Conservation (phyloP, 2,113 vertebrate genomes). For the Theropithecus gelada region DNA sequence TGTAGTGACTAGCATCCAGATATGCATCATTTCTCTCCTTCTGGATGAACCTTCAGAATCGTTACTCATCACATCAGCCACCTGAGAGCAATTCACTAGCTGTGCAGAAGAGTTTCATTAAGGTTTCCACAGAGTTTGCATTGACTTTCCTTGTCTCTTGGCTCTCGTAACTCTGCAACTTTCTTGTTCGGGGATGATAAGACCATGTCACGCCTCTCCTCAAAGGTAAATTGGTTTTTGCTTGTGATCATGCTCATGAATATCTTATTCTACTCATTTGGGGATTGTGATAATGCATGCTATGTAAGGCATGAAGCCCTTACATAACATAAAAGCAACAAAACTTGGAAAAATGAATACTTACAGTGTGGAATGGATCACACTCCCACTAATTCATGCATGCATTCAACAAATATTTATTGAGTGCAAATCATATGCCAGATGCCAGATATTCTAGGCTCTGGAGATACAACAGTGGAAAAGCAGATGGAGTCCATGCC, state of each 20-base stretch:
- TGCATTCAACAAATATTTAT: background rate
- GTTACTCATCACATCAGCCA: background rate
- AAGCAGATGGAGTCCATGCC: background rate
- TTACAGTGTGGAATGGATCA: background rate
- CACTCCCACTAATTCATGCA: constrained; percentile 1
- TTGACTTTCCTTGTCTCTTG: constrained; percentile 24
- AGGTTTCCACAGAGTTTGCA: constrained; percentile 19
- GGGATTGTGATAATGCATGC: background rate
- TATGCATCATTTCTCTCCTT: background rate
- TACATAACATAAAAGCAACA: constrained; percentile 31
- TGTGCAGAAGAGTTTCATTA: constrained; percentile 3
- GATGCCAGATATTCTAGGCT: background rate
- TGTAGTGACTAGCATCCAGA: background rate
- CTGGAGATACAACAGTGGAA: background rate
- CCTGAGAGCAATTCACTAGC: constrained; percentile 21
- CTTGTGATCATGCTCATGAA: constrained; percentile 29
- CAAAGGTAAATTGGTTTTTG: constrained; percentile 50
- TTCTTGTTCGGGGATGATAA: constrained; percentile 1
- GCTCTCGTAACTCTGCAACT: background rate
- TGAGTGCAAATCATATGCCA: background rate
- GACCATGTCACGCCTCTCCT: background rate
- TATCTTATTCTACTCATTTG: constrained; percentile 52
- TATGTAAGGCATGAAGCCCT: background rate
- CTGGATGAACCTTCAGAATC: background rate
- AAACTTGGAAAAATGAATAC: constrained; percentile 25